Evolutionary conservation across 2,888 invertebrate species (phyloP), one percentile per base, ranked within the genome.

Genomic region (Caprella mutica): DNA sequence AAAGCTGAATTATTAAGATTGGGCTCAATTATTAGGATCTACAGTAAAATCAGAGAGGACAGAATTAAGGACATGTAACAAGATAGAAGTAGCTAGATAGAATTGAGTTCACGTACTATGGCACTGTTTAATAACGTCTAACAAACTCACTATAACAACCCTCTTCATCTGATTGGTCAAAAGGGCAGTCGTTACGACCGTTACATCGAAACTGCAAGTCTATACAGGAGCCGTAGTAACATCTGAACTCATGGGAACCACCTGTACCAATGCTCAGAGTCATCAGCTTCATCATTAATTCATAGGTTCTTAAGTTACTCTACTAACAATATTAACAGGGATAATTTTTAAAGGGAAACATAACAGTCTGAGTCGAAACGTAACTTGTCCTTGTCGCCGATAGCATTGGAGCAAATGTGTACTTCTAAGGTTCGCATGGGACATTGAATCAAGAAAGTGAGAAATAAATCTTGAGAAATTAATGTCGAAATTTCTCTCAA

Each of bases 161-260:
- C 69, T 83, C 77, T 75, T 91, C 90, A 73, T 91, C 90, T 67
- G 86, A 86, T 69, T 77, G 77, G 74, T 91, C 90, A 64, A 72
- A 75, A 1, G 83, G 83, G 76, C 90, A 90, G 76, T 90, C 87
- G 65, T 81, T 76, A 66, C 77, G 79, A 43, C 82, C 82, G 71
- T 88, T 79, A 72, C 86, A 86, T 62, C 81, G 79, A 59, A 78
- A 78, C 48, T 75, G 72, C 57, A 75, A 71, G 46, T 78, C 75
- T 67, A 89, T 84, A 72, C 87, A 89, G 29, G 84, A 83, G 46
- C 86, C 86, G 70, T 83, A 85, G 69, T 84, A 82, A 72, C 88
- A 88, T 65, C 81, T 78, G 76, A 82, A 83, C 70, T 80, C 75
- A 68, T 33, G 17, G 33, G 46, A 8, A 24, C 26, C 24, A 55